Base-by-base conservation (phyloP, 2,113 vertebrate species). In the Nibea albiflora region DNA sequence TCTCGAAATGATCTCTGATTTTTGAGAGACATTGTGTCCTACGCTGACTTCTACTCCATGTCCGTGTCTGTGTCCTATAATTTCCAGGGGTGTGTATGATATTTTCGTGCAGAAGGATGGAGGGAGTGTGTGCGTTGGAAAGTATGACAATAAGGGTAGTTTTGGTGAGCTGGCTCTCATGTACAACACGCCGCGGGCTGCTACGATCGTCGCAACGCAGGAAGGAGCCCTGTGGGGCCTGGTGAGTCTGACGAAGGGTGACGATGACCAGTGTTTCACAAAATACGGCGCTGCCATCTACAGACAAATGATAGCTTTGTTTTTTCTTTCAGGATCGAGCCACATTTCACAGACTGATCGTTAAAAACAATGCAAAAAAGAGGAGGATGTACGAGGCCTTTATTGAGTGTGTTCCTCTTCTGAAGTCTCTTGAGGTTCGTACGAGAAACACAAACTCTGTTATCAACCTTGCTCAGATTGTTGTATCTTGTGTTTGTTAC, bases 111-210 rank as follows among this genome's bases (percentile, higher is more conserved):
- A 94, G 88, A 97, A 96, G 93, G 96, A 96, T 68, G 96, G 94
- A 47, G 91, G 85, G 50, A 93, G 89, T 1, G 83, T 94, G 53
- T 96, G 96, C 19, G 98, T 99, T 28, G 98, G 97, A 67, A 93
- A 95, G 69, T 99, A 99, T 17, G 95, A 99, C 90, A 96, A 98
- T 86, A 98, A 92, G 3, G 98, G 98, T 74, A 98, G 98, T 90
- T 99, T 99, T 78, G 97, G 98, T 63, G 98, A 99, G 60, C 94
- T 99, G 73, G 98, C 98, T 4, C 92, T 99, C 89, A 98, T 99
- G 98, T 99, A 99, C 94, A 99, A 99, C 93, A 99, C 97, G 63
- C 97, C 98, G 0, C 94, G 98, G 88, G 97, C 98, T 67, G 98
- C 98, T 50, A 99, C 97, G 22, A 99, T 99, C 74, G 78, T 96